Base-by-base conservation (phyloP, 2,797 vertebrate genomes). In the Mus spretus region DNA sequence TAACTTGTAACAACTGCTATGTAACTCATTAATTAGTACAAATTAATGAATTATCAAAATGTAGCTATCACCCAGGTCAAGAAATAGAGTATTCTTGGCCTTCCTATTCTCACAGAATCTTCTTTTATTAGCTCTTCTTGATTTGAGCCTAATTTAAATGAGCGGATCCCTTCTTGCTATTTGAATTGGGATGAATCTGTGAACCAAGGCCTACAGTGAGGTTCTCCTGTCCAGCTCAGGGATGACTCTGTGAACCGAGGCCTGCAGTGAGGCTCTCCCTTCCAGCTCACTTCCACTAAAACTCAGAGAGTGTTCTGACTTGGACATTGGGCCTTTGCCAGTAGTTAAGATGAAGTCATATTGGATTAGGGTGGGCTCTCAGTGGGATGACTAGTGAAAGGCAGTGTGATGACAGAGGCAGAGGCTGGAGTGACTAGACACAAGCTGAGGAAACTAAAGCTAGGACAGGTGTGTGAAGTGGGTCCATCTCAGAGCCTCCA, bases 141-240 rank as follows among this genome's bases (percentile, higher is more conserved):
- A 14, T 88, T 84, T 92, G 63, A 93, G 79, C 81, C 82, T 91
- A 59, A 77, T 75, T 26, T 93, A 57, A 77, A 77, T 77, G 31
- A 75, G 53, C n/a, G 67, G 24, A 78, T 79, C 55, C 12, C 34
- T 65, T 65, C 90, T 88, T 61, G 82, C 80, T 87, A 72, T 47
- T 37, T 63, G 53, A 91, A 70, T 70, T 53, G 57, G n/a, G 61
- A 44, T 91, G 15, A 47, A 8, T 63, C 26, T 90, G 20, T 74
- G 53, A 79, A 24, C 47, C 44, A 77, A 15, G 70, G 53, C 47
- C 5, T 82, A 19, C 81, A 14, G 26, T 37, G 7, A 63, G 67
- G 50, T 1, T 74, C 75, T 61, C 44, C 37, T 40, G 37, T 40
- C 44, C 44, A 47, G 44, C 44, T 47, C 44, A 47, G 50, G n/a